Conservation (phyloP, 2,797 vertebrate genomes). For the Xenops minutus region DNA sequence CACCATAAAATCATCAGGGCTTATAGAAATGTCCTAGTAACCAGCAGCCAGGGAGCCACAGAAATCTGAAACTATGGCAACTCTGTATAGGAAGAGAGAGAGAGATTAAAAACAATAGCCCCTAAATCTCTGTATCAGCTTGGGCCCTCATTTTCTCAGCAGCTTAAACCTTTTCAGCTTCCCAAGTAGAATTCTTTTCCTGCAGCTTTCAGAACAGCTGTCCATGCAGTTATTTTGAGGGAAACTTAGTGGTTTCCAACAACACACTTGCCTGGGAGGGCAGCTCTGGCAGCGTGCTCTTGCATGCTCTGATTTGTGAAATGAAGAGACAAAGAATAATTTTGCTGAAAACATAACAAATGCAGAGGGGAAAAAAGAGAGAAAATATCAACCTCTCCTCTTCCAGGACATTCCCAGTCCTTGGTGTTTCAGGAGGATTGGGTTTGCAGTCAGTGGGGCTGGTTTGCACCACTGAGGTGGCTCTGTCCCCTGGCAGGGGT, state of each 20-base stretch:
- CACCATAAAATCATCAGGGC: conserved; percentile 41
- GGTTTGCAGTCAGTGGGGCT: neutral
- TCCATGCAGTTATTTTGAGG: neutral
- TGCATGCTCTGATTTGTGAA: neutral
- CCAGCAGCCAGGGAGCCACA: conserved; percentile 33
- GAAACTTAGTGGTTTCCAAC: neutral
- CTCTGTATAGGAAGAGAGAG: neutral
- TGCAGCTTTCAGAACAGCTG: neutral
- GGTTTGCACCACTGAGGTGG: neutral
- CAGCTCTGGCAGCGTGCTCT: neutral
- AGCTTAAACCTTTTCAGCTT: neutral
- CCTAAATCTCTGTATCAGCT: conserved; percentile 9
- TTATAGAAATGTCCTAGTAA: conserved; percentile 25
- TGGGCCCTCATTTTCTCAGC: conserved; percentile 48
- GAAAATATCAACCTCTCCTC: neutral
- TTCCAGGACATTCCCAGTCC: neutral
- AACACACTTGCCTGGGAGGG: neutral
- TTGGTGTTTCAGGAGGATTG: neutral
- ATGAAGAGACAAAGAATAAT: neutral
- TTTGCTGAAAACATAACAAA: neutral
- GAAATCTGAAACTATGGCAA: conserved; percentile 65
- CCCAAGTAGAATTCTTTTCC: neutral
- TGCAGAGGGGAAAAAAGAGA: neutral
- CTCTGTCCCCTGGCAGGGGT: neutral
- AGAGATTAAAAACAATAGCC: conserved; percentile 48